phyloP scores from a whole-genome alignment of 2,113 vertebrate genomes.

The Mus spicilegus region DNA sequence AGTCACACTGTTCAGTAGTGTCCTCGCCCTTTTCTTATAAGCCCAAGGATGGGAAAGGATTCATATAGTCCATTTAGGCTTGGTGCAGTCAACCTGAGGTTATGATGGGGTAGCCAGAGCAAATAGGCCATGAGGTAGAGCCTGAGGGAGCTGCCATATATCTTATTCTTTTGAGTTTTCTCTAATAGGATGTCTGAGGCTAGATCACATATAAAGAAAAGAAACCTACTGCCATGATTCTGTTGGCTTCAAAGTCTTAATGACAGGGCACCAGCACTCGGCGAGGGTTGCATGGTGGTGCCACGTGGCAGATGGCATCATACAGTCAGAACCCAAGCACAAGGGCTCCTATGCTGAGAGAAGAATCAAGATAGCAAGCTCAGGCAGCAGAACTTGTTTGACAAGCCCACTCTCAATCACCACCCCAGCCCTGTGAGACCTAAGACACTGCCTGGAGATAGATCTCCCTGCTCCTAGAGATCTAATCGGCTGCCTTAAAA shows the following conservation, averaged over 20 bases:
- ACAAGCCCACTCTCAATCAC: too few relatives aligned
- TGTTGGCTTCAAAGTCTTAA: not conserved
- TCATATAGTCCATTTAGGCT: not conserved
- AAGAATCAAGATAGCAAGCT: not conserved
- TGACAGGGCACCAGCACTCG: not conserved
- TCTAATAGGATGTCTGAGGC: not conserved
- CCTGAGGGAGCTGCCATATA: accelerated
- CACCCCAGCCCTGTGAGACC: not conserved
- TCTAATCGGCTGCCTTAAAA: not conserved
- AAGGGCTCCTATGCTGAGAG: not conserved
- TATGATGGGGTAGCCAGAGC: not conserved
- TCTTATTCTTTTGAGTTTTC: not conserved
- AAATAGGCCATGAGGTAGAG: not conserved
- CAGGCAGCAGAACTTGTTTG: too few relatives aligned
- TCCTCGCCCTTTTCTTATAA: not conserved
- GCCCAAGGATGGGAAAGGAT: not conserved
- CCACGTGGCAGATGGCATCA: not conserved
- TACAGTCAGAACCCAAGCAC: not conserved
- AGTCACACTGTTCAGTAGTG: accelerated
- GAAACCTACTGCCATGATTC: not conserved
- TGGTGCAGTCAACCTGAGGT: not conserved
- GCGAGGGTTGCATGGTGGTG: not conserved
- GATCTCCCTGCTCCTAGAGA: too few relatives aligned
- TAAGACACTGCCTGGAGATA: accelerated
- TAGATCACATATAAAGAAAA: not conserved